Base-by-base conservation (phyloP, 1,140 invertebrate genomes). In the Papilio xuthus region DNA sequence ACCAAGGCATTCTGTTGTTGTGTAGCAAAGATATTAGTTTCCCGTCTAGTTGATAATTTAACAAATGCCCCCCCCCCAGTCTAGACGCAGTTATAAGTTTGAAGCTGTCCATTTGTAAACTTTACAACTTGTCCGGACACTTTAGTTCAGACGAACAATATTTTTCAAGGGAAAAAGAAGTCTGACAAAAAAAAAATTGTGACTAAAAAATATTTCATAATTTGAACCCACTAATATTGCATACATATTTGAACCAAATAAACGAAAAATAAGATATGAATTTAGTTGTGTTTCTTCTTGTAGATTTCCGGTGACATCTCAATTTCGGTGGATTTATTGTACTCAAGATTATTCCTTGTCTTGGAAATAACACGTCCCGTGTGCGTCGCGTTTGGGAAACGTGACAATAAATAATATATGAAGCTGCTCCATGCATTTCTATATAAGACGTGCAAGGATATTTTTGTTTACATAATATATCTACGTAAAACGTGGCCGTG, bases 321-420 rank as follows among this genome's bases (percentile, higher is more conserved):
- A 60, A 60, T 60, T 60, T 60, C 56, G 56, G 10, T 26, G 56
- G 23, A 60, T 60, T 53, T 53, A 53, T 53, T 53, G n/a, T 53
- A n/a, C 50, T 53, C 50, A 20, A 53, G 50, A 53, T 53, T 53
- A 53, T 53, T 53, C 50, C 50, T 53, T 67, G 26, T 67, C 26
- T 67, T 28, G 23, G 26, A 67, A 67, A 67, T 28, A 67, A 67
- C 60, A 60, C 56, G 56, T 60, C 23, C 4, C 60, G 60, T 67
- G 26, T 18, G 26, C 60, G 60, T 67, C 23, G 13, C 12, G 60
- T 67, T 12, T 12, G 26, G 15, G 12, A 32, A 13, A 67, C 60
- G 60, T 67, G 60, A 67, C 60, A 67, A 67, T 67, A 67, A 67
- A 67, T 67, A 67, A 28, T 67, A 67, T 28, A 67, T 67, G 60